These are phyloP conservation scores for Ischnus inquisitorius DNA, from an alignment of 2,888 invertebrate species.

Conservation along the genomic window DNA sequence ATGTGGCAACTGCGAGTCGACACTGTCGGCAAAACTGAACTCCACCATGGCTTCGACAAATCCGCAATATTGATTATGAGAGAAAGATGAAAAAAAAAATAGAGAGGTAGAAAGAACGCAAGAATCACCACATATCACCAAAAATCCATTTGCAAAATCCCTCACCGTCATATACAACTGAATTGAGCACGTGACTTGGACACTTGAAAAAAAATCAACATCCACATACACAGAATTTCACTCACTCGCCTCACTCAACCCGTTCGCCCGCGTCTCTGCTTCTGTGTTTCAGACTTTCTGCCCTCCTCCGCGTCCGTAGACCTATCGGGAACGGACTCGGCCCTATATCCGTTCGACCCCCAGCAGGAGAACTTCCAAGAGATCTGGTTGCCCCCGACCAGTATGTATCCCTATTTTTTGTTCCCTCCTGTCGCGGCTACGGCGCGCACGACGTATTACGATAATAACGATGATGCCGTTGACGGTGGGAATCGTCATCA, in stretches of 20 bases:
- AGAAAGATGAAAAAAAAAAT: not conserved
- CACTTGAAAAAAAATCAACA: slow-evolving; percentile 36
- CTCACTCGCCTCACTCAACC: slow-evolving; percentile 75
- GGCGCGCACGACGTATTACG: slow-evolving; percentile 82
- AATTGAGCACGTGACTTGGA: slow-evolving; percentile 35
- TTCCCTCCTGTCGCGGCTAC: slow-evolving; percentile 87
- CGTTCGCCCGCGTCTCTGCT: slow-evolving; percentile 83
- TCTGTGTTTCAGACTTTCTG: slow-evolving; percentile 88
- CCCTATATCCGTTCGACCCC: slow-evolving; percentile 87
- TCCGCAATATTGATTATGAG: not conserved
- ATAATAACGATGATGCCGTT: slow-evolving; percentile 75
- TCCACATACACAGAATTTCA: slow-evolving; percentile 37
- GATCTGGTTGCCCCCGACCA: slow-evolving; percentile 87
- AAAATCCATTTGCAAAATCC: slow-evolving; percentile 11
- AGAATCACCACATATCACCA: slow-evolving; percentile 14
- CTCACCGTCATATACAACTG: slow-evolving; percentile 9
- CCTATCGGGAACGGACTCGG: slow-evolving; percentile 87
- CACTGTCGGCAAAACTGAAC: not conserved
- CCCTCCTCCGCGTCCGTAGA: slow-evolving; percentile 86
- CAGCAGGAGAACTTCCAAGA: slow-evolving; percentile 87
- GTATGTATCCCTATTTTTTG: slow-evolving; percentile 88
- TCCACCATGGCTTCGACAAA: not conserved
- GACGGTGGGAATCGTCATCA: slow-evolving; percentile 71
- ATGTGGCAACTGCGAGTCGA: not conserved
- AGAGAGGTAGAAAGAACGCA: slow-evolving; percentile 46